Evolutionary conservation across 92 coral and sea anemone species (phyloP).

Genomic region (Scolanthus callimorphus): DNA sequence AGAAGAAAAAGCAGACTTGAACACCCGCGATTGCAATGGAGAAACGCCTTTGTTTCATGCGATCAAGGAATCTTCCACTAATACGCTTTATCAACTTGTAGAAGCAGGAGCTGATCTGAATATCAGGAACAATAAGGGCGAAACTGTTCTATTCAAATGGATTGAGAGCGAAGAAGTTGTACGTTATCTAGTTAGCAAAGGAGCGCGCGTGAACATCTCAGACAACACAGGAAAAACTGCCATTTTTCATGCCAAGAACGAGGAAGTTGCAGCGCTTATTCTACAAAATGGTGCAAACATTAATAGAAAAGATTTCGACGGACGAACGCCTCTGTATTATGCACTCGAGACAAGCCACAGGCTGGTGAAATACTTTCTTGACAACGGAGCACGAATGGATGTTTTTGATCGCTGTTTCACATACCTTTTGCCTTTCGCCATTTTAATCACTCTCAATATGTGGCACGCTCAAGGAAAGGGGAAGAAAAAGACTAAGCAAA

Average conservation of each 20-base stretch:
- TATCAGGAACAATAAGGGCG: background rate
- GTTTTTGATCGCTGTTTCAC: no score
- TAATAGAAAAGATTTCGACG: background rate
- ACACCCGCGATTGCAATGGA: conserved; percentile 6
- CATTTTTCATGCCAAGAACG: conserved; percentile 1
- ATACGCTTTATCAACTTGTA: background rate
- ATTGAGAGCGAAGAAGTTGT: background rate
- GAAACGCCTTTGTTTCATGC: conserved; percentile 22
- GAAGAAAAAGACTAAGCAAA: no score
- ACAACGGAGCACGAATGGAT: background rate
- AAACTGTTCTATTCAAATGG: background rate
- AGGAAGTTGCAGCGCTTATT: background rate
- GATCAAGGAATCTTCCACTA: background rate
- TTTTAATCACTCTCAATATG: no score
- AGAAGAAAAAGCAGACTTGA: conserved; percentile 1
- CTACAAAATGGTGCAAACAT: conserved; percentile 1
- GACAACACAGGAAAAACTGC: conserved; percentile 5
- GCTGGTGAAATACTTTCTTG: background rate
- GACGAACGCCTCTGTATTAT: conserved; percentile 6
- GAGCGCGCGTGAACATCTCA: conserved; percentile 1
- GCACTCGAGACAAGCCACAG: background rate
- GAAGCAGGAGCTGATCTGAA: background rate
- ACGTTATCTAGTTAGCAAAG: background rate
- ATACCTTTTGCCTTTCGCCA: no score
- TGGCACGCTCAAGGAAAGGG: no score